phyloP scores from a whole-genome alignment of 2,888 invertebrate species.

The Sesamia inferens region DNA sequence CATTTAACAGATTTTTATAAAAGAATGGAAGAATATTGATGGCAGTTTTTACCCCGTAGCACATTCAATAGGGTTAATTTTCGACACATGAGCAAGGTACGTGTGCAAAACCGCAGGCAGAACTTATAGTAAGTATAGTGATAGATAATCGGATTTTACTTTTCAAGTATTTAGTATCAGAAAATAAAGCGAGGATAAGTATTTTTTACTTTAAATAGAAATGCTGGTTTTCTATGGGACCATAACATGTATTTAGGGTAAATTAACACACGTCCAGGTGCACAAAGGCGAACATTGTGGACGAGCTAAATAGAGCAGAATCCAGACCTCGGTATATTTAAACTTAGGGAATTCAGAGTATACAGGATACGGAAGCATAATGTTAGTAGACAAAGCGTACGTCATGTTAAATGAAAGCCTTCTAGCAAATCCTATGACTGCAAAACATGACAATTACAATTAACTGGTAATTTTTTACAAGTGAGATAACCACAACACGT shows the following conservation, averaged over 20 bases:
- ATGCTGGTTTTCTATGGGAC: background rate
- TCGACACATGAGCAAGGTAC: too few species aligned
- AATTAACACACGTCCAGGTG: slow-evolving; percentile 37
- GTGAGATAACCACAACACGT: too few species aligned
- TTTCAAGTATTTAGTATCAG: background rate
- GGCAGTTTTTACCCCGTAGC: background rate
- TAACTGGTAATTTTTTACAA: too few species aligned
- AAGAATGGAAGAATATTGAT: background rate
- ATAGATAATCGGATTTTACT: background rate
- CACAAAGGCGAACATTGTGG: slow-evolving; percentile 60
- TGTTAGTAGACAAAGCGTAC: background rate
- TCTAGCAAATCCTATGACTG: too few species aligned
- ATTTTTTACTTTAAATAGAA: background rate
- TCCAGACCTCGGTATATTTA: slow-evolving; percentile 40
- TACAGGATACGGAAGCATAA: background rate
- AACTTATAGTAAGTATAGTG: too few species aligned
- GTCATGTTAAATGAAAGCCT: background rate
- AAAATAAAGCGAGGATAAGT: background rate
- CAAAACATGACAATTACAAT: too few species aligned
- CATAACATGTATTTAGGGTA: slow-evolving; percentile 38
- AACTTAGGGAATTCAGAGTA: background rate
- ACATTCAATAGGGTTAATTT: background rate
- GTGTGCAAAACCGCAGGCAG: too few species aligned
- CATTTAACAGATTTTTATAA: too few species aligned
- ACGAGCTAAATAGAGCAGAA: slow-evolving; percentile 65